A percentile compares a stretch with the other conserved stretches of the same genome.
Conservation (phyloP, 2,888 invertebrate species). For the Papilio gigon region DNA sequence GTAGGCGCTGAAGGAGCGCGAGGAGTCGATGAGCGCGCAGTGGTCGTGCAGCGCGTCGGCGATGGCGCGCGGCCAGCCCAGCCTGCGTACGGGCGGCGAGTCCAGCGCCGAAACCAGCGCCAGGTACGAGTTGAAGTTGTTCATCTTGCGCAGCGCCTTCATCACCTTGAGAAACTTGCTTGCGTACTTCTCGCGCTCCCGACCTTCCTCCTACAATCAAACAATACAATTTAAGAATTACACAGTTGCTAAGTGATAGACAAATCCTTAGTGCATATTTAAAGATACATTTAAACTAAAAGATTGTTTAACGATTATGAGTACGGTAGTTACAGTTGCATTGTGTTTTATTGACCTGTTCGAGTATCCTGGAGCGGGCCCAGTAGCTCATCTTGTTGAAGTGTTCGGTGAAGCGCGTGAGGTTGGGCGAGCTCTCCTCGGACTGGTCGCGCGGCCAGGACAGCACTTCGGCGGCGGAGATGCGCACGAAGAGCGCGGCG, state of each 20-base stretch:
- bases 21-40: conserved; percentile 97
- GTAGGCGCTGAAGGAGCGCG: conserved; percentile 99
- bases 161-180: conserved; percentile 98
- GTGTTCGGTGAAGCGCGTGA: conserved; percentile 98
- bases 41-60: conserved; percentile 96
- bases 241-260: no score
- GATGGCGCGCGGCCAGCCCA: conserved; percentile 97
- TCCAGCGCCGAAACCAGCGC: conserved; percentile 98
- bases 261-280: no score
- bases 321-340: no score
- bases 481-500: conserved; percentile 96
- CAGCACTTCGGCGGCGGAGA: conserved; percentile 98
- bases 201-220: conserved; percentile 87
- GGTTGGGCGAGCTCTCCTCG: conserved; percentile 97
- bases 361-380: conserved; percentile 96
- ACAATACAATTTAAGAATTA: neutral
- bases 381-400: conserved; percentile 99
- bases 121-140: conserved; percentile 99
- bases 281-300: no score
- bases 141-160: conserved; percentile 98
- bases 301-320: no score
- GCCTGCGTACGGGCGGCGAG: conserved; percentile 94
- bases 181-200: conserved; percentile 96
- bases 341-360: conserved; percentile 78
- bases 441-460: conserved; percentile 99